Base-by-base conservation (phyloP, 2,797 vertebrate species). In the Acanthurus leucopareius region DNA sequence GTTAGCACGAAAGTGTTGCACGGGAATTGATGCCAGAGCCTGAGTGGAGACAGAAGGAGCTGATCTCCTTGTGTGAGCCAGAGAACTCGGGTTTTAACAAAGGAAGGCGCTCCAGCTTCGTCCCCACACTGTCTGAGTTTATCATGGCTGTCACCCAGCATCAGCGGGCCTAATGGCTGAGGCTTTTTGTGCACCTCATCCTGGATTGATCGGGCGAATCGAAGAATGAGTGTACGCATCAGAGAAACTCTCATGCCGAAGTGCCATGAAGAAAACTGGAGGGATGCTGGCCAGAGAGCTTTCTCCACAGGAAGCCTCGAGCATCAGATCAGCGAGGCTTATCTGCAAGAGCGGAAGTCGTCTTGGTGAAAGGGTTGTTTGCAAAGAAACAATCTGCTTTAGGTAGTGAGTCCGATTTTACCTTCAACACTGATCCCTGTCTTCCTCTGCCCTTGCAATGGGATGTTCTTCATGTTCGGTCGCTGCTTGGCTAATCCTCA, bases 141-240 rank as follows among this genome's bases (percentile, higher is more conserved):
- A 89, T 79, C 91, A 93, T 82, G 93, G 91, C 87, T 94, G 94
- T 94, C 95, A 91, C 75, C 79, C 77, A 71, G 86, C 77, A 95
- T 95, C 94, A 94, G 75, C 44, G 19, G 28, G 78, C 67, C 77
- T 74, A 93, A 94, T 85, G 77, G 90, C 71, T 92, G 92, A 94
- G 1, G 83, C 76, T 90, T 90, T 90, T 93, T 93, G 89, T 91
- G 82, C 49, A 32, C 75, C 38, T 71, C 85, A 85, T 89, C 87
- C 82, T 75, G 78, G 66, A 54, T 87, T 73, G 82, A 88, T 86
- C 51, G 61, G 63, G 86, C 66, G 63, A 88, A 86, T 90, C 15
- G 25, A 77, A 90, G 88, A 91, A 90, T 84, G 85, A 85, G 86
- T 44, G 71, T 61, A 77, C 57, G 75, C 84, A 75, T 86, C 82